These are phyloP conservation scores for Chionomys nivalis DNA, from an alignment of 2,113 vertebrate species.

Conservation along the genomic window DNA sequence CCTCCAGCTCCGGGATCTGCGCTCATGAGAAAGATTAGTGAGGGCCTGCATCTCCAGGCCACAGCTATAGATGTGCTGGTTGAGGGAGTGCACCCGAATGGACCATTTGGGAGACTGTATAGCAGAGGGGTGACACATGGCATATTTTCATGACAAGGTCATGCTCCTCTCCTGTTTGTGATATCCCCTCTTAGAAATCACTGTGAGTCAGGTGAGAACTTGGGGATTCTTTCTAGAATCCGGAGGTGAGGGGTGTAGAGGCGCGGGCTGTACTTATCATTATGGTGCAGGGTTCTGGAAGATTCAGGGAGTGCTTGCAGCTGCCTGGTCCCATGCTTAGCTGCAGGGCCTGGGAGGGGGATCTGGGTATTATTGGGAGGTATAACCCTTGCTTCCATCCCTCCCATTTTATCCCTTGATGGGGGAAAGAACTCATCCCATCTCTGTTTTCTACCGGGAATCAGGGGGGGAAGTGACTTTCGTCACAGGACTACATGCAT, in stretches of 20 bases:
- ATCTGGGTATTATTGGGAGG: background rate
- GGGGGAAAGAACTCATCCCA: background rate
- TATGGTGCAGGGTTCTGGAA: background rate
- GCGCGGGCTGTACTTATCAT: accelerated
- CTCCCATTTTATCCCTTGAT: background rate
- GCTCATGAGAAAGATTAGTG: background rate
- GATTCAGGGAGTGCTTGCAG: accelerated
- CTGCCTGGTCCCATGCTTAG: accelerated
- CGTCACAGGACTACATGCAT: background rate
- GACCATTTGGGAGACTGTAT: background rate
- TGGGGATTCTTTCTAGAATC: background rate
- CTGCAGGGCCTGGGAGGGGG: background rate
- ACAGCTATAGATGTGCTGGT: background rate
- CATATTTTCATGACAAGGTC: background rate
- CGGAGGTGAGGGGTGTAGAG: accelerated
- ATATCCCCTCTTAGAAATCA: background rate
- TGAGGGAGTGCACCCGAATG: background rate
- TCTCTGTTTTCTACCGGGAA: background rate
- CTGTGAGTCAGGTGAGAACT: too few relatives aligned
- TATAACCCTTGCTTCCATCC: background rate
- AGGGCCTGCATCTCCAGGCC: background rate
- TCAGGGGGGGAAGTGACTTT: background rate
- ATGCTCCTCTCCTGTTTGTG: background rate
- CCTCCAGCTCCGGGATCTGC: background rate
- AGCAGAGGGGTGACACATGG: background rate